Evolutionary conservation across 1,140 invertebrate genomes (phyloP), one percentile per base, ranked within the genome.

Genomic region (Branchinecta lynchi): DNA sequence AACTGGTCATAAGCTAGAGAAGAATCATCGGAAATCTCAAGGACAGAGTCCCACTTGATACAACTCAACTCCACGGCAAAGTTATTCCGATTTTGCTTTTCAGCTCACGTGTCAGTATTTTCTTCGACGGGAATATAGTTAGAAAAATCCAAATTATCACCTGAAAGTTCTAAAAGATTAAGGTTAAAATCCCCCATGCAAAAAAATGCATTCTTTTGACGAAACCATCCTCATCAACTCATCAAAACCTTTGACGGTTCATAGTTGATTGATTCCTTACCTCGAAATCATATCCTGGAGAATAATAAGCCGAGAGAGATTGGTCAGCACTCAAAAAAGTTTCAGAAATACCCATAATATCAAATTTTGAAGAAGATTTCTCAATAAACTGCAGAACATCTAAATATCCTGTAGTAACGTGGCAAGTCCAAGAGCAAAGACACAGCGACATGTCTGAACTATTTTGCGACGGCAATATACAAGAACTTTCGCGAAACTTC

Each of bases 251-350:
- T 9, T 51, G 46, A 51, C 46, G 46, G 46, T 9, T 51, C 46
- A 51, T 51, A 51, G n/a, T n/a, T 51, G 46, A 51, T 51, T n/a
- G 46, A 51, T 51, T 51, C 46, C 46, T 51, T n/a, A 51, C 46
- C 46, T 51, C 46, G n/a, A 51, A 51, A 51, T 51, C n/a, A 51
- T 51, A 51, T 51, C 46, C 46, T 51, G 46, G 46, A 51, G n/a
- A 51, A 51, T 51, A 51, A 51, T 51, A 51, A 51, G 46, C 46
- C 46, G 46, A n/a, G 46, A 51, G 46, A 51, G 46, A 51, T 51
- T 51, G 46, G 46, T 51, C 46, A n/a, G 46, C 46, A 51, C 46
- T 51, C 46, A 51, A 51, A 51, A 51, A n/a, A 51, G 46, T 51
- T 51, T 51, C 46, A 51, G 9, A 51, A 51, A 9, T n/a, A 51